Evolutionary conservation across 2,888 invertebrate genomes (phyloP).

Genomic region (Andricus quercusramuli): DNA sequence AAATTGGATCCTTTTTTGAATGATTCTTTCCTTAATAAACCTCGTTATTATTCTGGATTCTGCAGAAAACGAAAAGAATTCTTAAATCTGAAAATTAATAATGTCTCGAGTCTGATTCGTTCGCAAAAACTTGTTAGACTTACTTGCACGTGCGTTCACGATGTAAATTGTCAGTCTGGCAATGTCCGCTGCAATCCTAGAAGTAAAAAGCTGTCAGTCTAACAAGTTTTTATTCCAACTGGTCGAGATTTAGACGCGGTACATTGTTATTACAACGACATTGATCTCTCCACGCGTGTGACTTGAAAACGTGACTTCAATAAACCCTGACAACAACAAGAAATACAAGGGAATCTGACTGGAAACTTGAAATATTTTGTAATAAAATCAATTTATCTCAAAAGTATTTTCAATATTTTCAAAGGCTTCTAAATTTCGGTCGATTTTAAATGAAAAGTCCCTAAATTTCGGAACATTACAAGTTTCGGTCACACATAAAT

Average conservation of each 20-base stretch:
- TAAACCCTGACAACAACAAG: background rate
- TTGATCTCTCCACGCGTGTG: constrained; percentile 37
- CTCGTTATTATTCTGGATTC: background rate
- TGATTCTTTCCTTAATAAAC: background rate
- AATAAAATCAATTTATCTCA: background rate
- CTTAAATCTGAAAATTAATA: constrained; percentile 16
- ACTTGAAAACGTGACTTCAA: constrained; percentile 21
- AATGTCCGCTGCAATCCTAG: constrained; percentile 19
- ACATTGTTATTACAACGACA: constrained; percentile 35
- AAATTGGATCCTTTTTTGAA: background rate
- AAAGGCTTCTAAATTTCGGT: too few relatives aligned
- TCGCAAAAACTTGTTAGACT: constrained; percentile 36
- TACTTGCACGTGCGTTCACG: constrained; percentile 8
- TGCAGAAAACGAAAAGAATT: background rate
- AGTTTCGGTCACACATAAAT: too few relatives aligned
- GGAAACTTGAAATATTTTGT: background rate
- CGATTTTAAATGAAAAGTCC: too few relatives aligned
- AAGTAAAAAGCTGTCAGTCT: constrained; percentile 23
- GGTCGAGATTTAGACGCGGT: constrained; percentile 17
- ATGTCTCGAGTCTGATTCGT: constrained; percentile 19
- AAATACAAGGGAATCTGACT: background rate
- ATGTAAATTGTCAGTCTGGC: constrained; percentile 34
- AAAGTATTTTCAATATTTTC: background rate
- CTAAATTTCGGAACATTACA: too few relatives aligned
- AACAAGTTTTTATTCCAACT: constrained; percentile 32